A percentile compares a stretch with the other conserved stretches of the same genome.
Evolutionary conservation across 1,140 invertebrate genomes (phyloP).

Genomic region (Drosophila ogumai): DNA sequence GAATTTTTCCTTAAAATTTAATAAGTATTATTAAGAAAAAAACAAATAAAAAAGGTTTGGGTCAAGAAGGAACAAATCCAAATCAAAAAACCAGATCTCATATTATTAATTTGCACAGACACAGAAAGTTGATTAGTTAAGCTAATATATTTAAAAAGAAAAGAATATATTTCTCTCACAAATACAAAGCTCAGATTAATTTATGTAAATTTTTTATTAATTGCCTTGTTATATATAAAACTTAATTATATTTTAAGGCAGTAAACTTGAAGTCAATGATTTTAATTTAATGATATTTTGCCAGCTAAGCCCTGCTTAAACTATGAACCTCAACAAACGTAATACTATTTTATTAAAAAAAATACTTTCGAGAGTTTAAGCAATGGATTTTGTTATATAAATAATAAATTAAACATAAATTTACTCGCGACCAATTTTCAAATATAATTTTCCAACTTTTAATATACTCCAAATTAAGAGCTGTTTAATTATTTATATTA

Average conservation of each 20-base stretch:
- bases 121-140: not conserved
- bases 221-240: not conserved
- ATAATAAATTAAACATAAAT: not conserved
- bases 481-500: too few relatives aligned
- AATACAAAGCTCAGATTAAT: not conserved
- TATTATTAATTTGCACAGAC: not conserved
- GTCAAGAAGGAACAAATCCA: not conserved
- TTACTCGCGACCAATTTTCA: not conserved
- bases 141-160: not conserved
- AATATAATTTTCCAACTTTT: not conserved
- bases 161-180: not conserved
- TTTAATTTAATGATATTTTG: too few relatives aligned
- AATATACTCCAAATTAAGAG: not conserved
- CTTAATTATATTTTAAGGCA: not conserved
- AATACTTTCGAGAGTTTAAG: not conserved
- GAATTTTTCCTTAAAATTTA: rapidly evolving
- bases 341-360: too few relatives aligned
- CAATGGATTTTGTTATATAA: not conserved
- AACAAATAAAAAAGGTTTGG: not conserved
- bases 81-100: not conserved
- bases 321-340: not conserved
- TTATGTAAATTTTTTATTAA: not conserved
- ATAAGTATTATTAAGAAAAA: not conserved
- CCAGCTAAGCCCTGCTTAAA: too few relatives aligned
- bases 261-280: not conserved